These are phyloP conservation scores for Tautogolabrus adspersus DNA, from an alignment of 2,113 vertebrate genomes.

Conservation along the genomic window DNA sequence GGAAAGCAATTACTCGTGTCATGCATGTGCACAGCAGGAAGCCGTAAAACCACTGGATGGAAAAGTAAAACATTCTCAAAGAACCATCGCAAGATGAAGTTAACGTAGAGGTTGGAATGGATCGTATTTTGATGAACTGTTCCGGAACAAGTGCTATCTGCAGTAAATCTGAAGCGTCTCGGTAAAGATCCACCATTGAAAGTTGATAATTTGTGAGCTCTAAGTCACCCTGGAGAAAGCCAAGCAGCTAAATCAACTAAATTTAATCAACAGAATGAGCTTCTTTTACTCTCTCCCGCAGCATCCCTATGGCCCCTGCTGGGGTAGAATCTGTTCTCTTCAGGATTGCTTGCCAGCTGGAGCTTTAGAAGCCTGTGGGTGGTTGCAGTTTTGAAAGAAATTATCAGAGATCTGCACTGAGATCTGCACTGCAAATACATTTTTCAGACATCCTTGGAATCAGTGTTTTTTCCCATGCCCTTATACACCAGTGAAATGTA, in stretches of 20 bases:
- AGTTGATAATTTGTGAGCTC: conserved; percentile 70
- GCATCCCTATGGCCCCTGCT: conserved; percentile 76
- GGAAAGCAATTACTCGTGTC: conserved; percentile 26
- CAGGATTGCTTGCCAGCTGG: conserved; percentile 80
- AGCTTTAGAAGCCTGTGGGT: conserved; percentile 79
- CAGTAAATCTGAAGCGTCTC: conserved; percentile 44
- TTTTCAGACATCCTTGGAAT: conserved; percentile 67
- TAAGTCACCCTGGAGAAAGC: conserved; percentile 72
- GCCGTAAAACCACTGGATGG: conserved; percentile 11
- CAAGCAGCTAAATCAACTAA: conserved; percentile 79
- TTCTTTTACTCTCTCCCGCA: conserved; percentile 76
- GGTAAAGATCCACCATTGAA: conserved; percentile 68
- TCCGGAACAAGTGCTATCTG: conserved; percentile 33
- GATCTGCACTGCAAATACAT: conserved; percentile 74
- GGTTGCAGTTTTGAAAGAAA: conserved; percentile 79
- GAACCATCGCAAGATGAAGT: conserved; percentile 25
- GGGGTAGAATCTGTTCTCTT: conserved; percentile 78
- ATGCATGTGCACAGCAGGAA: conserved; percentile 6
- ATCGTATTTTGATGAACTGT: conserved; percentile 25
- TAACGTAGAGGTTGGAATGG: conserved; percentile 19
- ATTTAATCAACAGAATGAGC: conserved; percentile 81
- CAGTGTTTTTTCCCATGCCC: conserved; percentile 64
- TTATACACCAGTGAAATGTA: conserved; percentile 51
- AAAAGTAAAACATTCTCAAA: conserved; percentile 27
- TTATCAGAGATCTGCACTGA: conserved; percentile 73